Evolutionary conservation across 2,113 vertebrate genomes (phyloP).

Genomic region (Toxotes jaculatrix): DNA sequence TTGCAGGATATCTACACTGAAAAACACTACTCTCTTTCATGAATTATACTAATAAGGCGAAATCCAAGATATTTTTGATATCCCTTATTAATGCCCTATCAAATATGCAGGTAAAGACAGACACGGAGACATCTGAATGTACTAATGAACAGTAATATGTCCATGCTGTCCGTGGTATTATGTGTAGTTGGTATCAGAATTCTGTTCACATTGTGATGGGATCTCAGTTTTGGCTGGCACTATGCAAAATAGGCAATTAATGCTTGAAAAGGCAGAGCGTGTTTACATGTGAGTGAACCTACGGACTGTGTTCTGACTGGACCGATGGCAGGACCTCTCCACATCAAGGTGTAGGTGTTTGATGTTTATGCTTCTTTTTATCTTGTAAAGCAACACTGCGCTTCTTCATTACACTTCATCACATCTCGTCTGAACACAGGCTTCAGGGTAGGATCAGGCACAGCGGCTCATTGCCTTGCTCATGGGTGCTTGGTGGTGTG

Average conservation of each 20-base stretch:
- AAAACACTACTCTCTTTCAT: not conserved
- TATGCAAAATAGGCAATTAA: not conserved
- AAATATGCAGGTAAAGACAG: not conserved
- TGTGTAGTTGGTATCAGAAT: not conserved
- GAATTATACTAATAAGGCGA: conserved; percentile 19
- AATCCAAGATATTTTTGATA: not conserved
- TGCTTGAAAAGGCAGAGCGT: not conserved
- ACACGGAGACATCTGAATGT: conserved; percentile 2
- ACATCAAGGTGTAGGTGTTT: not conserved
- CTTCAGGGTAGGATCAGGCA: not conserved
- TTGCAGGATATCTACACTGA: not conserved
- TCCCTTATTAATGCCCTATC: conserved; percentile 6
- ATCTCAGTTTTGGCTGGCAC: not conserved
- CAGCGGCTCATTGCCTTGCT: not conserved
- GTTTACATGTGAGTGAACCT: not conserved
- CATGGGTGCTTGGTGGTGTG: not conserved
- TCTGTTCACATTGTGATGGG: not conserved
- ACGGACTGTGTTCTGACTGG: not conserved
- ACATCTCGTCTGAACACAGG: not conserved
- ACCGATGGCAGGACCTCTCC: not conserved
- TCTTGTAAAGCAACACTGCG: not conserved
- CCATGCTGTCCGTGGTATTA: not conserved
- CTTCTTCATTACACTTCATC: not conserved
- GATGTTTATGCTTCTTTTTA: not conserved
- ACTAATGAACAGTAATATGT: conserved; percentile 4